phyloP scores from a whole-genome alignment of 2,888 invertebrate genomes.

The Chymomyza procnemis region DNA sequence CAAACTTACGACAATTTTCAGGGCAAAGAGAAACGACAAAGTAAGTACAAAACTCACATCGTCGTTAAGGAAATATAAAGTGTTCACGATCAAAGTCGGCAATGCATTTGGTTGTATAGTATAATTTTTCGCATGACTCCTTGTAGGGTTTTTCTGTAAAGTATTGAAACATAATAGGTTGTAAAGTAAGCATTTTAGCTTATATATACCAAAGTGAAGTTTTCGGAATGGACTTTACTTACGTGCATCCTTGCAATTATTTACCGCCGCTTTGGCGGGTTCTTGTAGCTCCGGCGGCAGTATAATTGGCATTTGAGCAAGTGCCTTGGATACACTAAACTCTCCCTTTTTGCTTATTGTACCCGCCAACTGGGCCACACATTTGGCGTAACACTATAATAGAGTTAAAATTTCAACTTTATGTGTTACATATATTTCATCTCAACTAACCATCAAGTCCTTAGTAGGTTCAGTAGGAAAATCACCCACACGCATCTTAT shows the following conservation, averaged over 20 bases:
- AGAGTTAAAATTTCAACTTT: not conserved
- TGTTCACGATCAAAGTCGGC: conserved; percentile 62
- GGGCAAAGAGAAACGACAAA: conserved; percentile 73
- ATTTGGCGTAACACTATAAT: conserved; percentile 74
- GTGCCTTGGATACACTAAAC: conserved; percentile 68
- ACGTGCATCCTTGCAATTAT: conserved; percentile 72
- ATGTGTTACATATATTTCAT: not conserved
- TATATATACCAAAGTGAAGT: too few relatives aligned
- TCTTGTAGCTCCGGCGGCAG: conserved; percentile 71
- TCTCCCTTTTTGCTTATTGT: conserved; percentile 75
- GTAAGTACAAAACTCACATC: conserved; percentile 57
- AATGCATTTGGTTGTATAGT: conserved; percentile 71
- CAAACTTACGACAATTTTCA: conserved; percentile 32
- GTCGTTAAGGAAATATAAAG: conserved; percentile 72
- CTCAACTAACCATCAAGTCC: conserved; percentile 67
- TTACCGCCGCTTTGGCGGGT: conserved; percentile 54
- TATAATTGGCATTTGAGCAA: conserved; percentile 74
- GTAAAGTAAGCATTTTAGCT: not conserved
- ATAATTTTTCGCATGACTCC: conserved; percentile 72
- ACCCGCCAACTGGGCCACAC: conserved; percentile 74
- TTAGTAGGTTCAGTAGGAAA: conserved; percentile 58
- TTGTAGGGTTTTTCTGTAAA: conserved; percentile 71
- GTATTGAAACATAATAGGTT: not conserved
- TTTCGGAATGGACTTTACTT: too few relatives aligned
- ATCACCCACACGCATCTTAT: conserved; percentile 67